Evolutionary conservation across 2,797 vertebrate genomes (phyloP), one percentile per base, ranked within the genome.

Genomic region (Mallotus villosus): DNA sequence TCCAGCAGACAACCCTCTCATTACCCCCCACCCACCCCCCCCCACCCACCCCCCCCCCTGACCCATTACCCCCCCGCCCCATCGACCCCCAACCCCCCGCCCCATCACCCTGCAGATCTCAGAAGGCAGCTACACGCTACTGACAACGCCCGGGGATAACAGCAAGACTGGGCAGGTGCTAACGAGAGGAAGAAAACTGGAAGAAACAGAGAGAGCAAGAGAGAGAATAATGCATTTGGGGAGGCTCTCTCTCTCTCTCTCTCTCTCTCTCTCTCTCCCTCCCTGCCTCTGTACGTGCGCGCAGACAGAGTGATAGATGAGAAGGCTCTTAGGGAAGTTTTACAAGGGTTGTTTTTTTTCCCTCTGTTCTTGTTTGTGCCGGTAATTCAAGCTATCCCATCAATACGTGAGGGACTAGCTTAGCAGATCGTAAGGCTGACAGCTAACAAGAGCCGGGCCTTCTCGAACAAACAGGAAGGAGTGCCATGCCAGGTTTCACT

Each of bases 381-480:
- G 89, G 87, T 90, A 91, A 91, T 91, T 91, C 87, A 82, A 82
- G 67, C 81, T 80, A 89, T 89, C 83, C 83, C 85, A 90, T 92
- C 89, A 91, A 90, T 90, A 91, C 89, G 81, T 90, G 85, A 90
- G 77, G 77, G 83, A 86, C 89, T 75, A 87, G 84, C 89, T 90
- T 89, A 88, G 86, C 87, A 86, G 81, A 89, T 83, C 74, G 80
- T 81, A 61, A 78, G 83, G 75, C 84, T 90, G 90, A 91, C 90
- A 89, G 87, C 84, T 90, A 91, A 90, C 90, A 89, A 88, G 88
- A 84, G 81, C 83, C 78, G 58, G 78, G 84, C 85, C 85, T 88
- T 88, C 88, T 87, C 86, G 83, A 85, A 82, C 85, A 86, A 87
- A 90, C 86, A 90, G 87, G 83, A 87, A 89, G 85, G 89, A 82